Conservation (phyloP, 1,140 invertebrate genomes). For the Brachionus asplanchnoidis region DNA sequence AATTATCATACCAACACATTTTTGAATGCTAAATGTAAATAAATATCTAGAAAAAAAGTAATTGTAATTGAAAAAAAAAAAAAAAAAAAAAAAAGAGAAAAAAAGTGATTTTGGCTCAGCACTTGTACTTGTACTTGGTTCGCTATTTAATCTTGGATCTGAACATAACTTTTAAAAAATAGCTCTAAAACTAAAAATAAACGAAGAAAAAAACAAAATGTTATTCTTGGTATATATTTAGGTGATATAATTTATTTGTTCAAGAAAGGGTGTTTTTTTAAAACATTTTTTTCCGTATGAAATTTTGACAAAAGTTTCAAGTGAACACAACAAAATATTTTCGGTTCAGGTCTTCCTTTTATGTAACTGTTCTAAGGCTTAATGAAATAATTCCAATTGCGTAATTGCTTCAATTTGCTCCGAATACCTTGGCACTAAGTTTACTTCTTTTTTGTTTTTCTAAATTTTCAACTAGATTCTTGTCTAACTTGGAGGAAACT, state of each 20-base stretch:
- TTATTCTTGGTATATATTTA: not conserved
- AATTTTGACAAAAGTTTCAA: constrained; percentile 20
- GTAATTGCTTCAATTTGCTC: constrained; percentile 8
- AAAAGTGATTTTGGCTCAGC: not conserved
- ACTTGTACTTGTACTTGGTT: not conserved
- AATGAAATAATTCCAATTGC: constrained; percentile 6
- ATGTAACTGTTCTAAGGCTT: constrained; percentile 23
- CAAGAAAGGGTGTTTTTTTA: not conserved
- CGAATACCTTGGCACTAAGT: constrained; percentile 5
- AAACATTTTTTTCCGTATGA: not conserved
- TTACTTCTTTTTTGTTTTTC: not conserved
- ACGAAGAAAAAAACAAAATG: not conserved
- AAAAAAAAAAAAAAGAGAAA: not conserved
- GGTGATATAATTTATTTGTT: constrained; percentile 23
- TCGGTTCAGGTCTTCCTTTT: not conserved
- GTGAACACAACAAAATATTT: constrained; percentile 7
- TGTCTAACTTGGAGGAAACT: not conserved
- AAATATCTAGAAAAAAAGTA: not conserved
- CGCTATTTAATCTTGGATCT: not conserved
- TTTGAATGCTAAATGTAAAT: not conserved
- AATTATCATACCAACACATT: not conserved
- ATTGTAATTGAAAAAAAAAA: not conserved
- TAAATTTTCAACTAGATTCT: not conserved
- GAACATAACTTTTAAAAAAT: not conserved
- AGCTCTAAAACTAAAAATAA: not conserved